Evolutionary conservation across 1,140 invertebrate genomes (phyloP), one percentile per base, ranked within the genome.

Genomic region (Tetragonula clypearis): DNA sequence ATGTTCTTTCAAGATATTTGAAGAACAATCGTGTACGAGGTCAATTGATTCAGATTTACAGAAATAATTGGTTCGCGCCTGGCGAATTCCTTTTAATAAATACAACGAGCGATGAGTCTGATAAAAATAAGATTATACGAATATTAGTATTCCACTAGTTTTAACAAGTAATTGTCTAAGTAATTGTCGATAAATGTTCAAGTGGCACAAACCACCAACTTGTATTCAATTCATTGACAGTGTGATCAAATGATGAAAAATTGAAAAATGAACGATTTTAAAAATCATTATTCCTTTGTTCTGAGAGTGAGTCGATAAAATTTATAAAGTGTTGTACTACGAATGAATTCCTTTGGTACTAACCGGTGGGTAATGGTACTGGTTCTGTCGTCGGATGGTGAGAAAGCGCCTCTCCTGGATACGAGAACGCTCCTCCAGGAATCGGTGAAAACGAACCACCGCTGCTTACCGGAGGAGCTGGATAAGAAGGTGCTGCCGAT

Each of bases 371-470:
- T 82, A 95, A 89, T 87, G 94, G 93, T 81, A 95, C 93, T 1
- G 94, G 94, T 82, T 95, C 94, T 19, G 94, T 94, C 75, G 91
- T 94, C 17, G 94, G 93, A 86, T 95, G 94, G 88, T 95, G 95
- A 23, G 94, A 90, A 21, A 95, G 87, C 1, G 94, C 91, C 87
- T 95, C 94, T 1, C 93, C 93, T 14, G 94, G 94, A 87, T 95
- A 95, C 66, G 94, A 94, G 90, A 95, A 95, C 30, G 94, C 94
- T 60, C 94, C 94, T 30, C 92, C 94, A 74, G 94, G 94, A 81
- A 95, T 90, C 41, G 95, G 94, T 8, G 94, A 95, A 79, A 94
- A 95, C 9, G 94, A 94, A 75, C 93, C 94, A 71, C 93, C 91
- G 85, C 90, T 92, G 62, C 92, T 93, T 75, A 92, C 92, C 65